Evolutionary conservation across 1,140 invertebrate genomes (phyloP).

Genomic region (Lepidotrigona ventralis): DNA sequence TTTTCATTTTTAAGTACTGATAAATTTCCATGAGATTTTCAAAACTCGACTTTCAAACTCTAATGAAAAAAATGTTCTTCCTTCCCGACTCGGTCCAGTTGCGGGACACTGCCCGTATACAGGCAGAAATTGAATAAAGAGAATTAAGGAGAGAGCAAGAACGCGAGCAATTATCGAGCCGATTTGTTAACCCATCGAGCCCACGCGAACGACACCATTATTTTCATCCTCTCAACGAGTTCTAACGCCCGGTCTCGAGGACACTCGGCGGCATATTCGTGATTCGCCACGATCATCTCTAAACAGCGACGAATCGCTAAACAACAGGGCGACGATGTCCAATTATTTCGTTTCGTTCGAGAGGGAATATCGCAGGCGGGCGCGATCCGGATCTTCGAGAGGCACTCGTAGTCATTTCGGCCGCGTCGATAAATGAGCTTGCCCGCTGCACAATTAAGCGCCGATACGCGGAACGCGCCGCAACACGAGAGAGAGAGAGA

Average conservation of each 20-base stretch:
- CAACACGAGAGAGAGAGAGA: too few species aligned
- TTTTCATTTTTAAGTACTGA: too few species aligned
- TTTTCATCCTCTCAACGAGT: too few species aligned
- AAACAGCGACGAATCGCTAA: not conserved
- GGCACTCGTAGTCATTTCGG: slow-evolving; percentile 8
- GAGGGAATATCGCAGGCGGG: not conserved
- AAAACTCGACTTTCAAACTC: too few species aligned
- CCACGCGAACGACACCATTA: not conserved
- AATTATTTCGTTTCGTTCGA: not conserved
- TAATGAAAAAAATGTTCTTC: not conserved
- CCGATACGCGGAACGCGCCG: not conserved
- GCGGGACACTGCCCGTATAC: too few species aligned
- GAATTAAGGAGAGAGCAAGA: not conserved
- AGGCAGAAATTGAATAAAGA: not conserved
- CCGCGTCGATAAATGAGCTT: not conserved
- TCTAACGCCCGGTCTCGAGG: too few species aligned
- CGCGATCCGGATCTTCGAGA: not conserved
- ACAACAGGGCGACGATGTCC: not conserved
- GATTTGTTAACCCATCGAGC: not conserved
- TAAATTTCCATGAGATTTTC: too few species aligned
- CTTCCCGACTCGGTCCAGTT: too few species aligned
- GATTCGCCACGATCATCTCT: not conserved
- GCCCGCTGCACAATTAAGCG: not conserved
- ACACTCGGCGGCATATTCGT: not conserved
- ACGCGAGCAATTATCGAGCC: not conserved